Conservation (phyloP, 2,113 vertebrate genomes). For the Callaeas wilsoni region DNA sequence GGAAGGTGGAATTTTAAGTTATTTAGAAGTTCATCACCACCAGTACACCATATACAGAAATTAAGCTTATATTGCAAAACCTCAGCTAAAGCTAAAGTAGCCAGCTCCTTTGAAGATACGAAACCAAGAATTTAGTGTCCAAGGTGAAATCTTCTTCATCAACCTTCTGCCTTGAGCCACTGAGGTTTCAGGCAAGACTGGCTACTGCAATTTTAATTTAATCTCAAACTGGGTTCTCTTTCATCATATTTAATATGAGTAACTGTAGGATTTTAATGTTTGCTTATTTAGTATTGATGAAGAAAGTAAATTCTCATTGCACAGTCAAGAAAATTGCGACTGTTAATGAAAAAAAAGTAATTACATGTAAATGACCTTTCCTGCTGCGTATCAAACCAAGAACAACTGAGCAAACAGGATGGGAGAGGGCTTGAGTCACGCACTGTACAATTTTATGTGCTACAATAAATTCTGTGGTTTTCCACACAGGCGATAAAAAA, state of each 20-base stretch:
- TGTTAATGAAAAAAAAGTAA: background rate
- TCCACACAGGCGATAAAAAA: background rate
- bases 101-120: background rate
- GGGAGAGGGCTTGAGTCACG: background rate
- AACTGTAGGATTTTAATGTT: background rate
- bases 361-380: background rate
- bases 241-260: background rate
- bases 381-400: background rate
- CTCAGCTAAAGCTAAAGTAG: background rate
- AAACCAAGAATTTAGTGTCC: background rate
- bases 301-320: background rate
- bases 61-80: background rate
- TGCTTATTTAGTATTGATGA: background rate
- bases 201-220: background rate
- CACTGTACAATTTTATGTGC: background rate
- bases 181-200: background rate
- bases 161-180: background rate
- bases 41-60: background rate
- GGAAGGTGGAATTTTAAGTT: background rate
- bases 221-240: background rate
- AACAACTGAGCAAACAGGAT: background rate
- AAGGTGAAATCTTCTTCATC: background rate
- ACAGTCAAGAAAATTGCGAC: background rate
- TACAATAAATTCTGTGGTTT: background rate
- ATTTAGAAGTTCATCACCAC: background rate